Conservation (phyloP, 2,113 vertebrate species). For the Pangasianodon hypophthalmus region DNA sequence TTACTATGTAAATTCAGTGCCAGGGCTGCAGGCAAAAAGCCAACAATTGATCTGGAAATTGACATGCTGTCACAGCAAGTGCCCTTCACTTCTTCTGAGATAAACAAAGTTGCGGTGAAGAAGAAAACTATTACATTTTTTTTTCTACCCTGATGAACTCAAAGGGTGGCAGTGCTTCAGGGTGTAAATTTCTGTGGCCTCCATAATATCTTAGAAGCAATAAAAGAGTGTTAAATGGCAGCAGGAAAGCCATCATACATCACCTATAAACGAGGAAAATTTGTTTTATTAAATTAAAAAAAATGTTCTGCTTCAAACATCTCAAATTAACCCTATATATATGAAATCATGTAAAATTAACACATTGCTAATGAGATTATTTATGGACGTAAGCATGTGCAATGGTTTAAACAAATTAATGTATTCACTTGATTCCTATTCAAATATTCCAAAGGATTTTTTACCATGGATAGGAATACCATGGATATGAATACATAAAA, state of each 20-base stretch:
- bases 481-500: background rate
- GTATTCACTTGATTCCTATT: background rate
- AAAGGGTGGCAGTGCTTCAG: constrained; percentile 14
- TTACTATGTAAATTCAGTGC: constrained; percentile 78
- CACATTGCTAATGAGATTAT: background rate
- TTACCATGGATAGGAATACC: background rate
- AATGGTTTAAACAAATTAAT: background rate
- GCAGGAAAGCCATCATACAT: background rate
- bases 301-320: background rate
- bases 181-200: constrained; percentile 21
- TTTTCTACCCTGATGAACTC: constrained; percentile 27
- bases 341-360: background rate
- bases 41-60: constrained; percentile 77
- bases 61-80: constrained; percentile 72
- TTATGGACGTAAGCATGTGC: background rate
- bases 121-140: constrained; percentile 32
- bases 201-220: background rate
- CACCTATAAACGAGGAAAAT: background rate
- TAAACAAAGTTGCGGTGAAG: constrained; percentile 50
- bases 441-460: background rate
- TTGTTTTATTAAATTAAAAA: background rate
- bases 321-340: background rate
- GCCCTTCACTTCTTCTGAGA: constrained; percentile 54
- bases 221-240: background rate
- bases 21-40: constrained; percentile 69